Base-by-base conservation (phyloP, 2,113 vertebrate genomes). In the Zingel zingel region DNA sequence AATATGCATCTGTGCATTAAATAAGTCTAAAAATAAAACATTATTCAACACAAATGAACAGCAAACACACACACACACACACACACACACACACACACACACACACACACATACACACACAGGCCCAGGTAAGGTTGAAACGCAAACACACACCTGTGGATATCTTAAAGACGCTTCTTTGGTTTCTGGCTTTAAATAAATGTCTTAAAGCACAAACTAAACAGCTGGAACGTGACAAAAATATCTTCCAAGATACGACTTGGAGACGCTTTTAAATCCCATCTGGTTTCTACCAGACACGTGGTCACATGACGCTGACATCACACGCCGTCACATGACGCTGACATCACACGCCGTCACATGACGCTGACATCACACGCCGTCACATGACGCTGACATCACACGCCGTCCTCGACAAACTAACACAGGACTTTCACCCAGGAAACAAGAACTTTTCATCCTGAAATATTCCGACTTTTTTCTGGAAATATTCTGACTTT, bases 1-100 rank as follows among this genome's bases (percentile, higher is more conserved):
- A 77, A 81, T 53, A 92, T 84, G 47, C 90, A 85, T 87, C 90
- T 91, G 93, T 94, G 94, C 86, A 88, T 94, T 94, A 94, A 94
- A 92, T 86, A 89, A 68, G 57, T 90, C 75, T 76, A 82, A 84
- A 86, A 89, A 88, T 78, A 88, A 86, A 82, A 81, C 86, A 54
- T 83, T 77, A 72, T 50, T 45, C 74, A 84, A 81, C 43, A 75
- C 36, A 81, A 61, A 51, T 58, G 61, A 50, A 14, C 58, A 59
- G 12, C 86, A 81, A 45, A 33, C 1, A 33, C 33, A 33, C 33
- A 33, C 33, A 33, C 33, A 59, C 36, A 61, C 18, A 85, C 70
- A 63, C 77, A 33, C 36, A 39, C 36, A 39, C 36, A 39, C 36
- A 39, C 7, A 39, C 36, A 39, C 36, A 39, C 36, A 39, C 4